phyloP scores from a whole-genome alignment of 2,113 vertebrate species.

The crab-eating macaque (Macaca fascicularis) region DNA sequence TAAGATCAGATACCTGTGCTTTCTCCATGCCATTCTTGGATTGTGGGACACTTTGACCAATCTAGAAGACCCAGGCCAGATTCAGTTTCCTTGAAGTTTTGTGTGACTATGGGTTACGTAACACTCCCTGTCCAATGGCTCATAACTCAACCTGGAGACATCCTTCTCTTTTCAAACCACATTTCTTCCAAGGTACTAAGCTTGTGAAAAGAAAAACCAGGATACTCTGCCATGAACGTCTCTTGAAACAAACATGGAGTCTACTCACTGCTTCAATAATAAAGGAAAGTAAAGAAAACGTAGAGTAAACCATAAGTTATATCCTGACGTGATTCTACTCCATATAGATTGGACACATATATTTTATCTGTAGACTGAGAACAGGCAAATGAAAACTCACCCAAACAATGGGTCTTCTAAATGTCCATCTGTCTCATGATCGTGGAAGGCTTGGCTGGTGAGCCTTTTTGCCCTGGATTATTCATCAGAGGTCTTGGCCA shows the following conservation, averaged over 20 bases:
- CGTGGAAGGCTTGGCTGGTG: neutral
- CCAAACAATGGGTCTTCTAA: neutral
- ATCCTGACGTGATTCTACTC: neutral
- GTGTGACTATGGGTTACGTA: neutral
- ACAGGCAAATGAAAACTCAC: neutral
- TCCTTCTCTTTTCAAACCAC: neutral
- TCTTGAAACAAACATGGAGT: neutral
- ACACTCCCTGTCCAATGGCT: neutral
- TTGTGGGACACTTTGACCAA: neutral
- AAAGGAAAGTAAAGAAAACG: neutral
- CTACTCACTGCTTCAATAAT: neutral
- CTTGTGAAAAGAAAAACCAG: neutral
- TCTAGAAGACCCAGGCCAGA: neutral
- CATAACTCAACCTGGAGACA: neutral
- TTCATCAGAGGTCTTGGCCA: neutral
- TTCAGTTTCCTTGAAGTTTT: neutral
- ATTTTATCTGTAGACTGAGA: neutral
- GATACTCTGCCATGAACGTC: neutral
- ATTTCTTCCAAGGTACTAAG: neutral
- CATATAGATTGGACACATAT: neutral
- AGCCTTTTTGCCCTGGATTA: neutral
- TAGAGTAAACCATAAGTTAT: neutral
- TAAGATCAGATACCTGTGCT: neutral
- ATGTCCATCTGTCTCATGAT: slow-evolving; percentile 6
- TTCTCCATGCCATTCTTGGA: neutral